These are phyloP conservation scores for Drosophila orosa DNA, from an alignment of 1,140 invertebrate genomes.

Conservation along the genomic window DNA sequence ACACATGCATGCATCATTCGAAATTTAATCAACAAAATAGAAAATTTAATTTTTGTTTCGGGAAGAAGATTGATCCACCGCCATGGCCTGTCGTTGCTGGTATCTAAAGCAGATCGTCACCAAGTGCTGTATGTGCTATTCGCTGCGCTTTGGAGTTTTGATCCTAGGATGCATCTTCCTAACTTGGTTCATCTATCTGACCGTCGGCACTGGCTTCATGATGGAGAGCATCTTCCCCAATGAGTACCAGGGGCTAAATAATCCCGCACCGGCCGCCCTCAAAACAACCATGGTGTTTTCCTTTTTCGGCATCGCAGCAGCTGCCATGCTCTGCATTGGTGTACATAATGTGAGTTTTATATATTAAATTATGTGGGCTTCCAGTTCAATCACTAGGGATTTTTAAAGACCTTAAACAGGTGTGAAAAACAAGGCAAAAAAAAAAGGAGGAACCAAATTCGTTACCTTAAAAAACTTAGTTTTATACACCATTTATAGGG, in stretches of 20 bases:
- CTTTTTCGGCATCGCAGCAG: constrained; percentile 56
- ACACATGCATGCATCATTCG: background rate
- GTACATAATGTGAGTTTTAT: constrained; percentile 62
- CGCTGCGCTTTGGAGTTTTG: constrained; percentile 44
- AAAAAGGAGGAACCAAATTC: no score
- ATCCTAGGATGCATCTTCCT: constrained; percentile 64
- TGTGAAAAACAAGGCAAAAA: no score
- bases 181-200: constrained; percentile 63
- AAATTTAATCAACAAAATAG: background rate
- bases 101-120: constrained; percentile 41
- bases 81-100: constrained; percentile 63
- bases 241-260: constrained; percentile 34
- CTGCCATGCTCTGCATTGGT: constrained; percentile 56
- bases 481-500: no score
- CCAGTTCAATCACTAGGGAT: no score
- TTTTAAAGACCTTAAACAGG: no score
- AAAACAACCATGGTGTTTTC: constrained; percentile 70
- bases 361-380: background rate
- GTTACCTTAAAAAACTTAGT: no score
- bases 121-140: constrained; percentile 55
- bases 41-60: background rate
- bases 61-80: background rate
- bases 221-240: constrained; percentile 70
- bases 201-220: constrained; percentile 61
- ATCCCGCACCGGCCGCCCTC: constrained; percentile 47